Conservation (phyloP, 1,140 invertebrate species). For the Physella acuta region DNA sequence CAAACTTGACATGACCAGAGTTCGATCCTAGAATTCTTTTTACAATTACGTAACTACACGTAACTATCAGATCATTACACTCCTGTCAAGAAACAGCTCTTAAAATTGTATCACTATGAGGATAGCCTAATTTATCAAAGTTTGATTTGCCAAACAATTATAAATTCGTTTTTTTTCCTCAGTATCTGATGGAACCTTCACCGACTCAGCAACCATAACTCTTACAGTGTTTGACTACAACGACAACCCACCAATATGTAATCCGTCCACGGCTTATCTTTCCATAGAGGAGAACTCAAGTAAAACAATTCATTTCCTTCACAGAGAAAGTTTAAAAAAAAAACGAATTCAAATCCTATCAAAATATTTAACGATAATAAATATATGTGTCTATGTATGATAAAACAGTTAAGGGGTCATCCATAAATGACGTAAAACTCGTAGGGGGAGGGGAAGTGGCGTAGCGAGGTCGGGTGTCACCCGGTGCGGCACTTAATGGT, state of each 20-base stretch:
- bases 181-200: background rate
- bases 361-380: too few species aligned
- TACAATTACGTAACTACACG: background rate
- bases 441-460: too few species aligned
- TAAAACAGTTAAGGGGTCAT: too few species aligned
- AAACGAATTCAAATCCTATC: too few species aligned
- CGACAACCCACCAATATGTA: constrained; percentile 6
- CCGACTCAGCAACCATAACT: constrained; percentile 1
- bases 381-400: too few species aligned
- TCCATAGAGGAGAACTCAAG: too few species aligned
- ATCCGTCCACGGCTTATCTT: background rate
- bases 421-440: too few species aligned
- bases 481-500: too few species aligned
- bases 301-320: too few species aligned
- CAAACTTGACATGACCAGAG: background rate
- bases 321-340: too few species aligned
- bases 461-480: too few species aligned
- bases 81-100: background rate
- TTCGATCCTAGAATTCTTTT: background rate
- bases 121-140: background rate
- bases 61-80: background rate
- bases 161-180: background rate
- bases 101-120: background rate
- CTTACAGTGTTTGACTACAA: background rate
- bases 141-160: background rate